A percentile compares a stretch with the other conserved stretches of the same genome.
phyloP scores from a whole-genome alignment of 2,797 vertebrate species.

The Karalla daura region DNA sequence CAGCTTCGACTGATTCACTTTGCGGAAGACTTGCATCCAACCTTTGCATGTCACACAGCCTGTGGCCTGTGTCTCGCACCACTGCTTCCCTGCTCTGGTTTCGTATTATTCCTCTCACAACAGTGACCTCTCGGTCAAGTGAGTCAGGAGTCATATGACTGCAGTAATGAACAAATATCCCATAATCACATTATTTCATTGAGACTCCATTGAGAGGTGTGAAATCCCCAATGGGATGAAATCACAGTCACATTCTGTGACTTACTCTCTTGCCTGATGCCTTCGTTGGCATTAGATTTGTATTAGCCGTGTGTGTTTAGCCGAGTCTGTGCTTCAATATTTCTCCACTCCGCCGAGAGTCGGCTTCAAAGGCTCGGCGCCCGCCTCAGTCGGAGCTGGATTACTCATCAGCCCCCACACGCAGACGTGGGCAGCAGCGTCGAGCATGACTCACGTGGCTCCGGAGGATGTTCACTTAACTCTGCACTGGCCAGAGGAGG shows the following conservation, averaged over 20 bases:
- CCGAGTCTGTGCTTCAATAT: slow-evolving; percentile 37
- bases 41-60: slow-evolving; percentile 41
- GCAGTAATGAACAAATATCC: slow-evolving; percentile 2
- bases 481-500: slow-evolving; percentile 17
- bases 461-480: slow-evolving; percentile 35
- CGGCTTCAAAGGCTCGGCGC: slow-evolving; percentile 49
- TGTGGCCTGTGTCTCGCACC: slow-evolving; percentile 30
- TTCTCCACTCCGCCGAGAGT: slow-evolving; percentile 30
- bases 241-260: too few relatives aligned
- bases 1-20: slow-evolving; percentile 28
- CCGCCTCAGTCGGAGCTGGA: slow-evolving; percentile 58
- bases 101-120: slow-evolving; percentile 17
- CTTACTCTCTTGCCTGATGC: background rate
- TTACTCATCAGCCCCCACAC: slow-evolving; percentile 67
- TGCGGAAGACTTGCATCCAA: slow-evolving; percentile 41
- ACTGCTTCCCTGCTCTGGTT: slow-evolving; percentile 21
- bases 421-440: slow-evolving; percentile 52
- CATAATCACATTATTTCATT: background rate
- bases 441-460: slow-evolving; percentile 63
- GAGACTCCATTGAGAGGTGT: slow-evolving; percentile 3
- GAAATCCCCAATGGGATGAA: slow-evolving; percentile 1
- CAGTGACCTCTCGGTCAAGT: slow-evolving; percentile 17
- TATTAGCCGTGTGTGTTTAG: slow-evolving; percentile 30
- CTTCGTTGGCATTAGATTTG: slow-evolving; percentile 20
- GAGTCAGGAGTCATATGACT: slow-evolving; percentile 22